phyloP scores from a whole-genome alignment of 2,888 invertebrate species.

The Pegoplata infirma region DNA sequence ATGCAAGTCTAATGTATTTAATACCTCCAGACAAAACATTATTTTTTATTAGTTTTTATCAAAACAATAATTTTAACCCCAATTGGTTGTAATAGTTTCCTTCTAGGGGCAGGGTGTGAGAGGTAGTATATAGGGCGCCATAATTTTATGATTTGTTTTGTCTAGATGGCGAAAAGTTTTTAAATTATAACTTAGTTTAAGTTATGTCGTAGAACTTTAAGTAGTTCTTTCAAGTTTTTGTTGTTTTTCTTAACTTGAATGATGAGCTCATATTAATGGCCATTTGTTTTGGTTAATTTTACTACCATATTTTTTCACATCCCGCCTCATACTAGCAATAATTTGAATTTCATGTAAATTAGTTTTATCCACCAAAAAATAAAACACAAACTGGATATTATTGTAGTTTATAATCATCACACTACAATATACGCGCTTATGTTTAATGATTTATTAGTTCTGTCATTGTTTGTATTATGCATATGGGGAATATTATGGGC shows the following conservation, averaged over 20 bases:
- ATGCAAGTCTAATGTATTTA: background rate
- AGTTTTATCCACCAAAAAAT: background rate
- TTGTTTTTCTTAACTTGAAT: background rate
- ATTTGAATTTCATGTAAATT: slow-evolving; percentile 36
- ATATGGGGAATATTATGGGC: background rate
- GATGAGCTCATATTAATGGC: slow-evolving; percentile 37
- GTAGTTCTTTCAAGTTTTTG: too few relatives aligned
- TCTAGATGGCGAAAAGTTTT: slow-evolving; percentile 6
- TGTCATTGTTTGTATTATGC: background rate
- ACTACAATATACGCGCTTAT: background rate
- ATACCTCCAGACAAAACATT: slow-evolving; percentile 53
- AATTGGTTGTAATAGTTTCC: background rate
- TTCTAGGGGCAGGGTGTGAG: too few relatives aligned
- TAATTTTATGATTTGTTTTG: background rate
- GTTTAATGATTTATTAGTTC: slow-evolving; percentile 36
- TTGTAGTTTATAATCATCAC: slow-evolving; percentile 18
- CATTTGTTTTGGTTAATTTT: slow-evolving; percentile 4
- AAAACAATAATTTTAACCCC: slow-evolving; percentile 18
- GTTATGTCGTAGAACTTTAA: background rate
- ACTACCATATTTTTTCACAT: slow-evolving; percentile 16
- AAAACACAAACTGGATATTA: background rate
- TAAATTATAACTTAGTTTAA: background rate
- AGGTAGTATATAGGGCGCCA: slow-evolving; percentile 11
- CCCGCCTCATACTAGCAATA: slow-evolving; percentile 15
- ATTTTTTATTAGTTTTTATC: slow-evolving; percentile 21